Conservation (phyloP, 2,797 vertebrate genomes). For the Chaetophractus vellerosus region DNA sequence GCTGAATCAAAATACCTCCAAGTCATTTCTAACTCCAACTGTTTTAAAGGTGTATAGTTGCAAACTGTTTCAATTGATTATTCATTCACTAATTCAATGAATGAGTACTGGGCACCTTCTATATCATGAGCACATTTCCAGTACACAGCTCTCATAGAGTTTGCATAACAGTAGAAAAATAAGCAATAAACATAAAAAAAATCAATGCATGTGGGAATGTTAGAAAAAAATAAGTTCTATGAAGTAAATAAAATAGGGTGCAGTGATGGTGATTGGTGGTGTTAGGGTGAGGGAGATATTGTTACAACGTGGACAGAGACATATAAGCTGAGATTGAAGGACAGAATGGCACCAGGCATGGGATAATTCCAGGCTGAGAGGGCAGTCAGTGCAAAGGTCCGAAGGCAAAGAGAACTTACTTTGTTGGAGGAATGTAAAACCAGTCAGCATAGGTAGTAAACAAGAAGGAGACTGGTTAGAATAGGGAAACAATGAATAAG, state of each 20-base stretch:
- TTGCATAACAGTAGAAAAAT: neutral
- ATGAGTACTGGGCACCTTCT: neutral
- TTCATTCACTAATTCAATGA: neutral
- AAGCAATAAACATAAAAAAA: neutral
- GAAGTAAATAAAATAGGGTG: neutral
- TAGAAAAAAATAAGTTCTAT: neutral
- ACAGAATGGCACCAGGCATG: fast-evolving
- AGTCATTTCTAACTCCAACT: neutral
- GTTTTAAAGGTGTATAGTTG: neutral
- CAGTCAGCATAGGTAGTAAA: fast-evolving
- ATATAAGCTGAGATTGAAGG: neutral
- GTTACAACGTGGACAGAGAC: neutral
- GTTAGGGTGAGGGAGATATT: too few species aligned
- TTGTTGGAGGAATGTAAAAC: neutral
- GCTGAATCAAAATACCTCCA: neutral
- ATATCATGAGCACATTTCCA: fast-evolving
- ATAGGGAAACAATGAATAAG: neutral
- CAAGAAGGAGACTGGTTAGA: neutral
- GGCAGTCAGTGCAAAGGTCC: neutral
- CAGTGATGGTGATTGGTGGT: fast-evolving
- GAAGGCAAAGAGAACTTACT: neutral
- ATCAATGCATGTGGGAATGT: neutral
- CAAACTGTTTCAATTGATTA: neutral
- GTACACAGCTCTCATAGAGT: neutral
- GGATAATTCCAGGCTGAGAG: neutral